A percentile compares a stretch with the other conserved stretches of the same genome.
These are phyloP conservation scores for Linyphia triangularis DNA, from an alignment of 2,888 invertebrate species.

Conservation along the genomic window DNA sequence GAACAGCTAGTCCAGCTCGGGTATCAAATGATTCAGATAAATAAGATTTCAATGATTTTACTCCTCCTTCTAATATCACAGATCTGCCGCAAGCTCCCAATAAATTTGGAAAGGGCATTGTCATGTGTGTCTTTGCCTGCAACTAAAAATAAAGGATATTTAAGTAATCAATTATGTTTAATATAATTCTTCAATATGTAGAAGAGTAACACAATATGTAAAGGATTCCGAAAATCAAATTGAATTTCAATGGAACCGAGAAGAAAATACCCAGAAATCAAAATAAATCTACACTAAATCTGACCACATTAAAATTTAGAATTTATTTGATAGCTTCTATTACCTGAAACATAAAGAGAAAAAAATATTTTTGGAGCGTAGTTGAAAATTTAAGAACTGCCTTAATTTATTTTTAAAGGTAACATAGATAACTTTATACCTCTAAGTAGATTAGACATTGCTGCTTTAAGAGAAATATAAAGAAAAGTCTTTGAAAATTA, in stretches of 20 bases:
- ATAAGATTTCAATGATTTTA: constrained; percentile 74
- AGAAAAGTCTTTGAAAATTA: too few relatives aligned
- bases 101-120: constrained; percentile 76
- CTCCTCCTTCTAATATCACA: constrained; percentile 74
- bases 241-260: background rate
- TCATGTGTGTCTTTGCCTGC: constrained; percentile 71
- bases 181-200: background rate
- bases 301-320: too few relatives aligned
- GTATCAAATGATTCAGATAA: constrained; percentile 75
- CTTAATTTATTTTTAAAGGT: too few relatives aligned
- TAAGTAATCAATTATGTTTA: background rate
- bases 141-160: constrained; percentile 64
- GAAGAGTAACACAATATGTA: background rate
- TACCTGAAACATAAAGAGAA: too few relatives aligned
- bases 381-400: too few relatives aligned
- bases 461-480: too few relatives aligned
- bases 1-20: constrained; percentile 76
- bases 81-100: constrained; percentile 75
- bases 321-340: too few relatives aligned
- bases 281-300: background rate
- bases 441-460: too few relatives aligned
- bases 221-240: background rate
- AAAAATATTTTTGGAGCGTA: too few relatives aligned
- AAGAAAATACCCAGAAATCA: background rate
- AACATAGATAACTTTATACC: too few relatives aligned